Evolutionary conservation across 2,888 invertebrate species (phyloP).

Genomic region (Clunio marinus): DNA sequence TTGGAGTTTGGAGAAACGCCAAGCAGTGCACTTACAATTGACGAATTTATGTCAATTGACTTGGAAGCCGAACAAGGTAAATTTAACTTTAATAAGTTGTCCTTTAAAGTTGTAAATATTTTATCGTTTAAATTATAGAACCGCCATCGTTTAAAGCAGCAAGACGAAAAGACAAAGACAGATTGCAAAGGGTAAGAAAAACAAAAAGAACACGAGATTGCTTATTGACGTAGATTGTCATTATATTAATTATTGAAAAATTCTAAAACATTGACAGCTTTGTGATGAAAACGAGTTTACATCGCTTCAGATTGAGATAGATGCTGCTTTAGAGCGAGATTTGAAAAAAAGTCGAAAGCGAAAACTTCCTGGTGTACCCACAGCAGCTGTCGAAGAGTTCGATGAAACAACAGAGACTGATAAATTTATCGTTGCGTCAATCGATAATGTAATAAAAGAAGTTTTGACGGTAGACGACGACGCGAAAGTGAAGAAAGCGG

Average conservation of each 20-base stretch:
- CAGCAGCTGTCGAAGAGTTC: slow-evolving; percentile 36
- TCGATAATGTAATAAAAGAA: slow-evolving; percentile 51
- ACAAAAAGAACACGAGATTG: too few species aligned
- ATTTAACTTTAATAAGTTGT: too few species aligned
- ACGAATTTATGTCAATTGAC: slow-evolving; percentile 96
- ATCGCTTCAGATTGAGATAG: slow-evolving; percentile 81
- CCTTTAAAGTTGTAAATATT: neutral
- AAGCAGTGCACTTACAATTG: slow-evolving; percentile 87
- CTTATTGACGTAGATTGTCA: too few species aligned
- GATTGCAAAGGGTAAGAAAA: slow-evolving; percentile 69
- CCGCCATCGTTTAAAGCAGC: slow-evolving; percentile 93
- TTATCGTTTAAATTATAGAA: neutral
- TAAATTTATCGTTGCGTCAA: slow-evolving; percentile 53
- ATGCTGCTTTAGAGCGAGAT: slow-evolving; percentile 70
- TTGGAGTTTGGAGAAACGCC: slow-evolving; percentile 96
- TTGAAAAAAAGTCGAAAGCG: slow-evolving; percentile 52
- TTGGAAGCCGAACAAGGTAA: slow-evolving; percentile 86
- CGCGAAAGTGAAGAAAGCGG: neutral
- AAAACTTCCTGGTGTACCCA: slow-evolving; percentile 39
- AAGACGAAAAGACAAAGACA: slow-evolving; percentile 79
- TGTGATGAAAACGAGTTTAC: slow-evolving; percentile 59
- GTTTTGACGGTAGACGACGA: slow-evolving; percentile 44
- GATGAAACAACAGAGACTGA: slow-evolving; percentile 50
- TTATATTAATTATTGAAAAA: too few species aligned
- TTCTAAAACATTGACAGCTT: neutral